Evolutionary conservation across 2,113 vertebrate genomes (phyloP).

Genomic region (Vidua macroura): DNA sequence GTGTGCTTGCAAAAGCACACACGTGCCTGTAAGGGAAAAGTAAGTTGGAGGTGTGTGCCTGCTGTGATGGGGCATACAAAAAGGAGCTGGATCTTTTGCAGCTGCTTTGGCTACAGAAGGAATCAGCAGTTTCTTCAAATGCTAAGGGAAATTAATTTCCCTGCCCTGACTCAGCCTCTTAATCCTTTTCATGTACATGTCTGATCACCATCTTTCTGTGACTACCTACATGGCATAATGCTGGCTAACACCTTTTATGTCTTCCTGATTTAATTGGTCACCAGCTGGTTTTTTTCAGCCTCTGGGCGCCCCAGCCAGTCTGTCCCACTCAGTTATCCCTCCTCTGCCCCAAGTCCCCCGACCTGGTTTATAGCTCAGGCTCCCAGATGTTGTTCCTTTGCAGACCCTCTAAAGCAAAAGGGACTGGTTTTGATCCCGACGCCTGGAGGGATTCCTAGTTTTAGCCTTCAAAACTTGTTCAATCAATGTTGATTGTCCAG

Average conservation of each 20-base stretch:
- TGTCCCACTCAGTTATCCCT: not conserved
- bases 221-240: not conserved
- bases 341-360: not conserved
- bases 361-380: not conserved
- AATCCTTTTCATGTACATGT: conserved; percentile 1
- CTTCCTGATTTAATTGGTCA: not conserved
- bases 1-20: not conserved
- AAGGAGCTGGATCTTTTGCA: conserved; percentile 29
- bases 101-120: conserved; percentile 2
- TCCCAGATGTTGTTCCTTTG: not conserved
- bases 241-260: not conserved
- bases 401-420: not conserved
- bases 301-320: not conserved
- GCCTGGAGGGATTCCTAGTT: not conserved
- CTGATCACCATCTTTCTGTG: not conserved
- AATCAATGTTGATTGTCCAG: not conserved
- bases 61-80: not conserved
- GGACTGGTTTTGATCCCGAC: not conserved
- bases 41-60: not conserved
- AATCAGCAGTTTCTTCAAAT: not conserved
- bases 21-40: not conserved
- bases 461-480: not conserved
- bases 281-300: not conserved
- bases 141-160: conserved; percentile 33
- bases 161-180: not conserved